Evolutionary conservation across 2,888 invertebrate genomes (phyloP), one percentile per base, ranked within the genome.

Genomic region (Drosophila formosana): DNA sequence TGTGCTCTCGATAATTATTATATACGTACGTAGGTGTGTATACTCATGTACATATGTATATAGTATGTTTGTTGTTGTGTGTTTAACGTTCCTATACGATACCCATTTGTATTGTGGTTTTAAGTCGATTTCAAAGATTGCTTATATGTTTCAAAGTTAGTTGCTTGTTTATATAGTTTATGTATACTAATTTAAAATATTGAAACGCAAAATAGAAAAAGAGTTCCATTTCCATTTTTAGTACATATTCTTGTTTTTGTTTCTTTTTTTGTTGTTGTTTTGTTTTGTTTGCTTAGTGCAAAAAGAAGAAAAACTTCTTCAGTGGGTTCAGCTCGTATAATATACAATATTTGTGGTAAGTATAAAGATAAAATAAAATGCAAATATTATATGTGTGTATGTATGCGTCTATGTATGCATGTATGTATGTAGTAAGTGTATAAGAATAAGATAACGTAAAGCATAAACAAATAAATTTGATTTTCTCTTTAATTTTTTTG

Each of bases 91-190:
- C 23, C 62, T 66, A 55, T 62, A 46, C 43, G 62, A 56, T 56
- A 55, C 28, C 57, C 68, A 52, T 69, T 72, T 65, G 49, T 74
- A 49, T 67, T 66, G 66, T 55, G 72, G 43, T 56, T 68, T 80
- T 37, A 78, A 83, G 82, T 88, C 89, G 85, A 82, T 80, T 77
- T 82, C 53, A 80, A 82, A 89, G 88, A 90, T 90, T 91, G 91
- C 90, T 90, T 90, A 84, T 89, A 79, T 77, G 84, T 90, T 90
- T 84, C 84, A 81, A 81, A 75, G 85, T 83, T 89, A 81, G 83
- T 87, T 89, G 77, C 80, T 83, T 86, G 57, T 71, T 80, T 77
- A 57, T 72, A 52, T 45, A 46, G 62, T 61, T 64, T 64, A 60
- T 70, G 60, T 75, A 68, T 65, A 60, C 72, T 88, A 75, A 60